phyloP scores from a whole-genome alignment of 2,113 vertebrate species.

The Trinectes maculatus region DNA sequence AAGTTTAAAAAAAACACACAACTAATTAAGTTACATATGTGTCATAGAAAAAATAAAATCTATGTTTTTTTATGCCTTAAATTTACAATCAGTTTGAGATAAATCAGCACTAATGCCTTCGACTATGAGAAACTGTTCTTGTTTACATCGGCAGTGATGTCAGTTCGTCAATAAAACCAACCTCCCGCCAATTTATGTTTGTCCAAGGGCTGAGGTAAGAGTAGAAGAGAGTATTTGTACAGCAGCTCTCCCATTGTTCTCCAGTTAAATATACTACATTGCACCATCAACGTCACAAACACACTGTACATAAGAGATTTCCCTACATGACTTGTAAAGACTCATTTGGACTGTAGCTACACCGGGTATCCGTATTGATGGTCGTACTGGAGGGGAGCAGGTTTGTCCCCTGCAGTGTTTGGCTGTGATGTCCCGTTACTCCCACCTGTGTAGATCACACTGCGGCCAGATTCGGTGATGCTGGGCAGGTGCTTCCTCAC shows the following conservation, averaged over 20 bases:
- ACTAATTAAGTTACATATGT: background rate
- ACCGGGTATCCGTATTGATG: conserved; percentile 78
- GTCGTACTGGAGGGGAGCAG: conserved; percentile 64
- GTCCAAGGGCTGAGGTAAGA: conserved; percentile 8
- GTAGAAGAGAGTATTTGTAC: conserved; percentile 6
- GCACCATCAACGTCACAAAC: conserved; percentile 24
- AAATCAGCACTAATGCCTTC: background rate
- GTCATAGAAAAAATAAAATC: conserved; percentile 38
- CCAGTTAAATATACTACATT: conserved; percentile 24
- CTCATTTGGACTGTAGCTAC: conserved; percentile 31
- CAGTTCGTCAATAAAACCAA: conserved; percentile 26
- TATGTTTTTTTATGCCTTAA: conserved; percentile 29
- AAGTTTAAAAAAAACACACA: background rate
- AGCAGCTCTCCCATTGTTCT: conserved; percentile 26
- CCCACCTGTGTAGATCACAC: conserved; percentile 7
- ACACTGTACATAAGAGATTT: conserved; percentile 10
- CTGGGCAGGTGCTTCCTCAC: conserved; percentile 33
- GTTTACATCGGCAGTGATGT: conserved; percentile 1
- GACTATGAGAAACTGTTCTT: conserved; percentile 10
- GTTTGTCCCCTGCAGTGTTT: background rate
- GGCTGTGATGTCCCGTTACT: conserved; percentile 2
- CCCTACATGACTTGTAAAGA: background rate
- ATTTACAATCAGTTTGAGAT: conserved; percentile 34
- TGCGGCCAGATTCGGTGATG: conserved; percentile 34
- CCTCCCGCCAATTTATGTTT: conserved; percentile 13